phyloP scores from a whole-genome alignment of 2,888 invertebrate species.

The Rhopalosiphum nymphaeae region DNA sequence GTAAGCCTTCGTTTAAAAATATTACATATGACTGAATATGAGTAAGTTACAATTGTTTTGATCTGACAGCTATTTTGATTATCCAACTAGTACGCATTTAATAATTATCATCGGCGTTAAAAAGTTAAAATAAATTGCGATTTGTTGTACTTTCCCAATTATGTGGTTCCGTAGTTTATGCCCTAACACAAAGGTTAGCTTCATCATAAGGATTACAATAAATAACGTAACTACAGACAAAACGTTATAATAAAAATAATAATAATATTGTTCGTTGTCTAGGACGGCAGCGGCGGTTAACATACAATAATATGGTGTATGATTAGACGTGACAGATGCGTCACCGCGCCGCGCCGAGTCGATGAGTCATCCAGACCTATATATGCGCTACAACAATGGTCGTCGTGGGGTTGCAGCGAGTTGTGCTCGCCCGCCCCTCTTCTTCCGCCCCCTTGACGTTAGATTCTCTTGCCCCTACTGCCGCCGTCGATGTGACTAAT shows the following conservation, averaged over 20 bases:
- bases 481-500: neutral
- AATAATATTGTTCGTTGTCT: neutral
- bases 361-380: slow-evolving; percentile 20
- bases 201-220: neutral
- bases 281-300: neutral
- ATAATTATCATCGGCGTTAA: too few relatives aligned
- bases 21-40: neutral
- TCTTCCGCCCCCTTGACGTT: neutral
- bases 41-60: neutral
- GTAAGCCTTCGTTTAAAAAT: neutral
- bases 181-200: neutral
- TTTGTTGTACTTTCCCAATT: neutral
- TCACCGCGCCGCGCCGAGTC: neutral
- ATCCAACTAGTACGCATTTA: neutral
- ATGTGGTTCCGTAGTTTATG: neutral
- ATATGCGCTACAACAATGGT: slow-evolving; percentile 25
- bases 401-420: neutral
- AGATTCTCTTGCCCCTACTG: neutral
- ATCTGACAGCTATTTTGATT: neutral
- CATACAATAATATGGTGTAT: neutral
- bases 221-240: neutral
- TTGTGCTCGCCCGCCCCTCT: neutral
- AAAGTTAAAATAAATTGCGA: neutral
- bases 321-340: neutral
- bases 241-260: neutral